Evolutionary conservation across 2,888 invertebrate species (phyloP).

Genomic region (Dasysyrphus tricinctus): DNA sequence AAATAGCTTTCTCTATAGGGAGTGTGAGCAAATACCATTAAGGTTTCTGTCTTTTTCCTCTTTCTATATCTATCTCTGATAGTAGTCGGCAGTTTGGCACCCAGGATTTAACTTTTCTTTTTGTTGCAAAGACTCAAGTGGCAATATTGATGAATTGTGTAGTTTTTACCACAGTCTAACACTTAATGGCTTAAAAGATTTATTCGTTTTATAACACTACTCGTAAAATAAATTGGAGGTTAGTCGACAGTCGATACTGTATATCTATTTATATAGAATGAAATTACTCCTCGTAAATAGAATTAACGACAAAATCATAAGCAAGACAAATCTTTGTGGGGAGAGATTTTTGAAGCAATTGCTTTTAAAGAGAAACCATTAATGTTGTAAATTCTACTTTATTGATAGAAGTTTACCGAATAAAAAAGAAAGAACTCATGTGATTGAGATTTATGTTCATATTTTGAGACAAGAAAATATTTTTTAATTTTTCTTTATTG

Average conservation of each 20-base stretch:
- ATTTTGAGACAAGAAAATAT: not conserved
- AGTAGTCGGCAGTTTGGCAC: slow-evolving; percentile 14
- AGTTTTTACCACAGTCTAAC: slow-evolving; percentile 16
- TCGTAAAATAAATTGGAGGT: slow-evolving; percentile 35
- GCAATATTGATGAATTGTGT: slow-evolving; percentile 16
- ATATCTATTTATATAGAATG: not conserved
- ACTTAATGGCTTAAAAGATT: slow-evolving; percentile 38
- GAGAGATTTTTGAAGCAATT: not conserved
- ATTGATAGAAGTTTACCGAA: not conserved
- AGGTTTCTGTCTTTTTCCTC: not conserved
- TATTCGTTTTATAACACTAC: slow-evolving; percentile 19
- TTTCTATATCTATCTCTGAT: not conserved
- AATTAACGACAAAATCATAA: slow-evolving; percentile 32
- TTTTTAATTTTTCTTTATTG: not conserved
- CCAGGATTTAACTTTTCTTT: not conserved
- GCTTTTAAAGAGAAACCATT: slow-evolving; percentile 15
- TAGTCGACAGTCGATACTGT: slow-evolving; percentile 4
- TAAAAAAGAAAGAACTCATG: not conserved
- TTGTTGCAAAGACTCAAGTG: not conserved
- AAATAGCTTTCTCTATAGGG: not conserved
- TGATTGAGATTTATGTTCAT: not conserved
- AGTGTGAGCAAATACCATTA: slow-evolving; percentile 16
- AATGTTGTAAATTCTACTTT: not conserved
- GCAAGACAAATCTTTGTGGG: slow-evolving; percentile 12
- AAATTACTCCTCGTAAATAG: slow-evolving; percentile 19